Base-by-base conservation (phyloP, 2,888 invertebrate species). In the Entomobrya multifasciata region DNA sequence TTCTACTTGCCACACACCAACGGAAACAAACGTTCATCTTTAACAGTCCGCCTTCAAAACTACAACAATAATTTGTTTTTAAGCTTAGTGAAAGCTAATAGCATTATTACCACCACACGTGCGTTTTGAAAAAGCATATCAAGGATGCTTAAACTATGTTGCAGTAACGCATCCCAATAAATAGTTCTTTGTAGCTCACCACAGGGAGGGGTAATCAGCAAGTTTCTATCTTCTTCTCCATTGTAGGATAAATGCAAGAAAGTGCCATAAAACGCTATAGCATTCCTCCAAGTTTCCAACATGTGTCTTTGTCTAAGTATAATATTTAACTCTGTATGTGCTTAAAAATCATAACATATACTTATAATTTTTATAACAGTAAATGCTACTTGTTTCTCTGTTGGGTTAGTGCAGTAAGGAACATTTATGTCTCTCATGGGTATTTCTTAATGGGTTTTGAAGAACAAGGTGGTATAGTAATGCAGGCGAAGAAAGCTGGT, bases 391-490 rank as follows among this genome's bases (percentile, higher is more conserved):
- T 20, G 6, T 17, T 20, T 47, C 15, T 27, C 27, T 27, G n/a
- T 3, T 36, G 22, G 57, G 22, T 17, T 36, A 22, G 41, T 60
- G 22, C 17, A 30, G 41, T 60, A 77, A 77, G 52, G 3, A 72
- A 30, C 52, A 30, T 72, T 85, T 79, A 85, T 85, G 85, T 79
- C 70, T 85, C 85, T 85, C 85, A 36, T 60, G 85, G 85, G 85
- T 47, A 47, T 79, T 78, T 78, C 52, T 30, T 85, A 85, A 85
- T 85, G 79, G 78, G 79, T 49, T 72, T 79, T 36, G 67, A 83
- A 72, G 76, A 84, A 67, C 65, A 76, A 83, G 82, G 82, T 82
- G 81, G 72, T 72, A 27, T 52, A 52, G 8, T 47, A 13, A 20
- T 25, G 47, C 25, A 67, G 41, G 41, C 11, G 30, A 17, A 57